Percentiles rank a stretch among this genome's conserved stretches.
phyloP scores from a whole-genome alignment of 35 echinoderm and acorn worm genomes.

The Nesometra sesokonis region DNA sequence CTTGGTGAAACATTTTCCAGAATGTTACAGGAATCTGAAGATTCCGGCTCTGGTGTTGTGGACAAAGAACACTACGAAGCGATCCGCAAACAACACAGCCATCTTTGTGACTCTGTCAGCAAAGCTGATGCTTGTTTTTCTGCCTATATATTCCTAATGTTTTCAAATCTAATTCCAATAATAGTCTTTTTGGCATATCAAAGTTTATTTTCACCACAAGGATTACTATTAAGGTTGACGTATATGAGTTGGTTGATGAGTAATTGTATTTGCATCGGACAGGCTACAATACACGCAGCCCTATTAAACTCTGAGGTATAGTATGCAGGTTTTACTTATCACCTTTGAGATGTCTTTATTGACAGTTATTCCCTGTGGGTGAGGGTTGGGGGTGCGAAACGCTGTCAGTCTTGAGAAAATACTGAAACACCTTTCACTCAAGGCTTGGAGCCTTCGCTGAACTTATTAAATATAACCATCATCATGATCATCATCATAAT shows the following conservation, averaged over 20 bases:
- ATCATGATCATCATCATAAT: no score
- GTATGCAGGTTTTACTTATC: background rate
- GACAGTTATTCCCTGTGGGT: no score
- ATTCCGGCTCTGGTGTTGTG: background rate
- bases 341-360: no score
- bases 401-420: no score
- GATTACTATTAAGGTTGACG: background rate
- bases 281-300: background rate
- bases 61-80: background rate
- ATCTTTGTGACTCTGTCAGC: background rate
- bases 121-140: background rate
- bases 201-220: background rate
- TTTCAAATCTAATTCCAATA: background rate
- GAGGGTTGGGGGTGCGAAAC: no score
- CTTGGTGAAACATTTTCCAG: background rate
- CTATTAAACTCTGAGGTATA: background rate
- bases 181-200: background rate
- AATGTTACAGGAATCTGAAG: background rate
- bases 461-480: no score
- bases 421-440: no score
- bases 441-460: no score
- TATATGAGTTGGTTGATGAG: background rate
- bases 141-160: background rate
- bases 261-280: background rate
- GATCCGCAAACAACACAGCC: background rate